Base-by-base conservation (phyloP, 2,888 invertebrate species). In the Chydorus sphaericus region DNA sequence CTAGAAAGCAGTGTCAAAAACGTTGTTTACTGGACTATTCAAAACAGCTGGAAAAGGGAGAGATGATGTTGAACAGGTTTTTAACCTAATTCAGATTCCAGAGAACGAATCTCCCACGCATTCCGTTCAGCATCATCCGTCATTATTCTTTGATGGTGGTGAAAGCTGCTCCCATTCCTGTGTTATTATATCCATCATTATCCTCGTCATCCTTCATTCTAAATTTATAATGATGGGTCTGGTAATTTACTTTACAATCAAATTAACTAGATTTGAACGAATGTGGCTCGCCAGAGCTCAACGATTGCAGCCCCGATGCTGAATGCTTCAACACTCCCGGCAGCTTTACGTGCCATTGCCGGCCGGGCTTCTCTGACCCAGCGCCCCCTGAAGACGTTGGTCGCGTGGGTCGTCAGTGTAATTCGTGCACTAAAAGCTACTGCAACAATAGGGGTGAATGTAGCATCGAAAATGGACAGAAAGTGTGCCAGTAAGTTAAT, bases 381-480 rank as follows among this genome's bases (percentile, higher is more conserved):
- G 81, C 80, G 72, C 72, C 77, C 2, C 78, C 80, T 48, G 16
- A 36, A 11, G 82, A 82, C 63, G 75, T 76, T 6, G 74, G 77
- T 52, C 72, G 79, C 49, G 76, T 82, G 0, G 91, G 91, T 0
- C 75, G 90, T 20, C 76, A 77, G 20, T 91, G 91, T 64, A 38
- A 48, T 18, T 78, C 83, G 1, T 92, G 92, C 66, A 67, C 69
- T 36, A 77, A 85, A 0, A 75, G 81, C 1, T 80, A 83, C 63
- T 92, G 92, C 70, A 88, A 81, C 67, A 86, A 87, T 62, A 75
- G 88, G 1, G 92, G 92, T 0, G 78, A 79, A n/a, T 92, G 92
- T 65, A 79, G 78, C 53, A 89, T 88, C 65, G 74, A 74, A 57
- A 79, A 80, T 58, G 84, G 82, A 1, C 82, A 83, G 63, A 83